phyloP scores from a whole-genome alignment of 2,797 vertebrate genomes.

The Octomys mimax region DNA sequence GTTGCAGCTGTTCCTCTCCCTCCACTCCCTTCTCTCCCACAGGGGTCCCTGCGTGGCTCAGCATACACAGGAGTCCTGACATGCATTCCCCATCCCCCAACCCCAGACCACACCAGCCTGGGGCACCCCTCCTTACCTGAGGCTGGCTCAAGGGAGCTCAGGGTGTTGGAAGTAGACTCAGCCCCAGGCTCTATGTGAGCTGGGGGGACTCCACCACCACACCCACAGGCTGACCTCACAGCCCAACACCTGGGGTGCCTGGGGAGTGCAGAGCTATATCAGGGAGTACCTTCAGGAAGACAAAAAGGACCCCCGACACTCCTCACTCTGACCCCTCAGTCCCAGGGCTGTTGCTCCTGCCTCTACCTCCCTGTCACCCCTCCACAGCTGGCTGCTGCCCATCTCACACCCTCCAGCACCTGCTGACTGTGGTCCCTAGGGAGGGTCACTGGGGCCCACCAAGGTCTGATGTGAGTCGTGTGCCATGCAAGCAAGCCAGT shows the following conservation, averaged over 20 bases:
- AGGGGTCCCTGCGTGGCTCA: not conserved
- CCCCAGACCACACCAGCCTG: not conserved
- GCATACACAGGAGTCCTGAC: not conserved
- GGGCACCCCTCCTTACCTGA: too few species aligned
- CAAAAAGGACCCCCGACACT: not conserved
- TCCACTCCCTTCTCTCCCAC: not conserved
- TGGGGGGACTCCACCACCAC: not conserved
- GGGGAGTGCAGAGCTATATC: too few species aligned
- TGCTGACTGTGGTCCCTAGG: too few species aligned
- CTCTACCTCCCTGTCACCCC: not conserved
- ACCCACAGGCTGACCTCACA: not conserved
- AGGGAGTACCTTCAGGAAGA: not conserved
- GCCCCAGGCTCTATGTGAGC: not conserved
- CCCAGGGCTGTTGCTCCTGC: not conserved
- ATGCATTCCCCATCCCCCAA: not conserved
- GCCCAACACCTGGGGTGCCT: not conserved
- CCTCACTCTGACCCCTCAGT: not conserved
- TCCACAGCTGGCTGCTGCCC: too few species aligned
- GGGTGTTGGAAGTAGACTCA: not conserved
- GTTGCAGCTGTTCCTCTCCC: not conserved
- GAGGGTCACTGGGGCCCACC: not conserved
- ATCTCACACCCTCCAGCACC: not conserved
- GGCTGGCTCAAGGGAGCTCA: not conserved
- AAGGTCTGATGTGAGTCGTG: not conserved
- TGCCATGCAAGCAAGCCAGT: not conserved